Evolutionary conservation across 2,888 invertebrate species (phyloP).

Genomic region (Tetragonula carbonaria): DNA sequence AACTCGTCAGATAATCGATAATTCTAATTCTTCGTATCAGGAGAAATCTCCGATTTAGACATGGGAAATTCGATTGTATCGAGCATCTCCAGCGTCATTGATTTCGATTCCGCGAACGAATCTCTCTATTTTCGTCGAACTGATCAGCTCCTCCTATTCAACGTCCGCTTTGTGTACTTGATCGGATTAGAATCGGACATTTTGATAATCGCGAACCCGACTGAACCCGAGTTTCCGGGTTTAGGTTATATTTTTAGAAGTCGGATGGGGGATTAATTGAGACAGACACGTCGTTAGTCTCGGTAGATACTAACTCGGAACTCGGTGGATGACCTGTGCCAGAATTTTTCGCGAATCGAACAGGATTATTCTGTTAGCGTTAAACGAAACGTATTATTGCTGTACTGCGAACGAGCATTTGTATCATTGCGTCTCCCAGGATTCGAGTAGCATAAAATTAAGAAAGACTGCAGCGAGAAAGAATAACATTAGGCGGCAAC

Average conservation of each 20-base stretch:
- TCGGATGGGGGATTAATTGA: conserved; percentile 6
- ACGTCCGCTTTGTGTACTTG: not conserved
- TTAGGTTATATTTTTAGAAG: conserved; percentile 19
- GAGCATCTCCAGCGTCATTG: not conserved
- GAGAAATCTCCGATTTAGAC: not conserved
- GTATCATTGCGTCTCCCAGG: conserved; percentile 8
- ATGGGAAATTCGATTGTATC: not conserved
- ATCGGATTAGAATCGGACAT: conserved; percentile 9
- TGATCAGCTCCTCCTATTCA: not conserved
- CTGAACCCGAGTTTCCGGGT: not conserved
- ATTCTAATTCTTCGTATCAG: not conserved
- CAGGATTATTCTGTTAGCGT: conserved; percentile 4
- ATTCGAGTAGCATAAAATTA: conserved; percentile 19
- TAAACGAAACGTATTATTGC: not conserved
- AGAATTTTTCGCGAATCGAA: not conserved
- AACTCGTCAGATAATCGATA: not conserved
- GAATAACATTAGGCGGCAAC: conserved; percentile 13
- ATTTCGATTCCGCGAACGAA: not conserved
- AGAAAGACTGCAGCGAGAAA: conserved; percentile 47
- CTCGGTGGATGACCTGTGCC: not conserved
- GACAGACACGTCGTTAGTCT: conserved; percentile 11
- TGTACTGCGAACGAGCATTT: conserved; percentile 5
- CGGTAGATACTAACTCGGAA: not conserved
- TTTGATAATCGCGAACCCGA: not conserved
- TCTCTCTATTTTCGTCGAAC: conserved; percentile 1